Base-by-base conservation (phyloP, 1,140 invertebrate species). In the Diorhabda carinulata region DNA sequence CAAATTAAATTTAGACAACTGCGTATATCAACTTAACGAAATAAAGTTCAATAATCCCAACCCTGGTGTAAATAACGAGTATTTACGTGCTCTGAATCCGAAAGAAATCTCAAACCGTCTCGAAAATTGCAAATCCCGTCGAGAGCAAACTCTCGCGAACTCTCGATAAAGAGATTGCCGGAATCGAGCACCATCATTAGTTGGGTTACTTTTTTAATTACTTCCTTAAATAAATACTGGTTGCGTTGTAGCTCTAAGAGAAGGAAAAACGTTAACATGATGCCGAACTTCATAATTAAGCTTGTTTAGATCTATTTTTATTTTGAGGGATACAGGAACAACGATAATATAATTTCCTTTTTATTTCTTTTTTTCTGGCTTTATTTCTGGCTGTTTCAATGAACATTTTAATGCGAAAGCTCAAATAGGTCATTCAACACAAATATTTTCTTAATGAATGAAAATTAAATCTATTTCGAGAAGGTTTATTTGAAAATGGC, bases 201-300 rank as follows among this genome's bases (percentile, higher is more conserved):
- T 57, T n/a, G 44, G 47, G 68, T 68, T 68, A 70, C 69, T 67
- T 67, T 68, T 70, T 68, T 74, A 72, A 74, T 72, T 74, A 68
- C 73, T 74, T 74, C 60, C 73, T 70, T 70, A 70, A 74, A 68
- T 67, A 74, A 72, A 74, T 66, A 74, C 73, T 72, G 52, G 44
- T n/a, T 25, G 25, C 45, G 44, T n/a, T 25, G 25, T 64, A 56
- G 43, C 47, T 60, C 61, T 69, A 60, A 64, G 25, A 61, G 41
- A 3, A 42, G 47, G 72, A 61, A 68, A 73, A 72, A 74, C 68
- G 70, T 57, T 72, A 72, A 73, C 71, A 71, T 62, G 61, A 63
- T 59, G 59, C 69, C 60, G 63, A 69, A 69, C 56, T 72, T 68
- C 64, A 70, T 74, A 70, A 74, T 74, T 72, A 70, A 64, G 52